Evolutionary conservation across 1,140 invertebrate species (phyloP).

Genomic region (Drosophila arizonae): DNA sequence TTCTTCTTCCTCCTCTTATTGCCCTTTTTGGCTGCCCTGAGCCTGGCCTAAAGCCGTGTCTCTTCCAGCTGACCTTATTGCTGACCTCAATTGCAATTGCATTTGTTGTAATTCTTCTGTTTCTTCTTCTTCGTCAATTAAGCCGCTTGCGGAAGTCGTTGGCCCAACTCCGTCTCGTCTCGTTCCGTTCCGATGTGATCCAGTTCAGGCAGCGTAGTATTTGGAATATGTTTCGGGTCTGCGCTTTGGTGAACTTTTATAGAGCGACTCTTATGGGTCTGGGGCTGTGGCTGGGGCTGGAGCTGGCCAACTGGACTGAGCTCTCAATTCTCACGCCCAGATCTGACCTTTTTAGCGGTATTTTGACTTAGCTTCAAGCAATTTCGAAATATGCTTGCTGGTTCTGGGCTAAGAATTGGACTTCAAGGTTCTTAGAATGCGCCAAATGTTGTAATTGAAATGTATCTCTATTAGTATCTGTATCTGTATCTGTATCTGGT

Average conservation of each 20-base stretch:
- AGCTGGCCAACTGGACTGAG: conserved; percentile 17
- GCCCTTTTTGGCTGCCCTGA: conserved; percentile 37
- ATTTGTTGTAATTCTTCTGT: conserved; percentile 4
- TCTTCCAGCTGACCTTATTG: conserved; percentile 57
- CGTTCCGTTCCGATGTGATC: conserved; percentile 19
- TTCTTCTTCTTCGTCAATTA: conserved; percentile 22
- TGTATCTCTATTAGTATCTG: conserved; percentile 21
- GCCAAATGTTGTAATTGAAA: conserved; percentile 23
- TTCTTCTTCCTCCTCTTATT: conserved; percentile 16
- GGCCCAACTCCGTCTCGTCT: conserved; percentile 2
- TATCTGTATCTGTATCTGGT: conserved; percentile 20
- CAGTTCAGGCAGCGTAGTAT: conserved; percentile 17
- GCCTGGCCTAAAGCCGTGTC: conserved; percentile 33
- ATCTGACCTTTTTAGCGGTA: conserved; percentile 71
- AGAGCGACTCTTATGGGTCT: conserved; percentile 52
- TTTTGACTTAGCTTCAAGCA: conserved; percentile 34
- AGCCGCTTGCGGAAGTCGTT: conserved; percentile 31
- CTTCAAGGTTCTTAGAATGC: conserved; percentile 18
- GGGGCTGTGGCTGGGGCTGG: conserved; percentile 21
- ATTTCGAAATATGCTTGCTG: conserved; percentile 58
- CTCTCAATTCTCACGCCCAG: conserved; percentile 65
- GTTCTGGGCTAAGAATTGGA: conserved; percentile 42
- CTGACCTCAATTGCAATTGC: conserved; percentile 12
- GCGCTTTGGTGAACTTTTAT: conserved; percentile 53
- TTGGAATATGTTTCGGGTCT: conserved; percentile 11